Percentiles rank a stretch among this genome's conserved stretches.
These are phyloP conservation scores for Abrostola triplasia DNA, from an alignment of 2,888 invertebrate species.

Conservation along the genomic window DNA sequence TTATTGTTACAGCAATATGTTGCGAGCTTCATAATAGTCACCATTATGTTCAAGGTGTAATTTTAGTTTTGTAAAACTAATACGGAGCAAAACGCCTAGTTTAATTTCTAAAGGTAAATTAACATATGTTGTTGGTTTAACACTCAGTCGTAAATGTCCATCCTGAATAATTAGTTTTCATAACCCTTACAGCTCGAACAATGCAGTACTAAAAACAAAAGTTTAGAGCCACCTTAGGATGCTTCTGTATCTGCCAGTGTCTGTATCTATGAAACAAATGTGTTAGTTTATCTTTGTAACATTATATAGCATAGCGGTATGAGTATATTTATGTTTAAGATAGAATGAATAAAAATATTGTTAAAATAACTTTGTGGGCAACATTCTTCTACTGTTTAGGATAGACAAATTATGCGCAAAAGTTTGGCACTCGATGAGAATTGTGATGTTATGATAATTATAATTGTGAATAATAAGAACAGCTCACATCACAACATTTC, in stretches of 20 bases:
- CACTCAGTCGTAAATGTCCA: slow-evolving; percentile 14
- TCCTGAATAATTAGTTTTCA: slow-evolving; percentile 17
- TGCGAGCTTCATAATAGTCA: slow-evolving; percentile 75
- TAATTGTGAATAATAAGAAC: no score
- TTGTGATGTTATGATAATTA: no score
- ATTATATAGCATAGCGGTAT: no score
- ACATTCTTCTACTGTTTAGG: no score
- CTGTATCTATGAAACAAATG: slow-evolving; percentile 7
- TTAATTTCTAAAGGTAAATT: slow-evolving; percentile 14
- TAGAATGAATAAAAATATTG: no score
- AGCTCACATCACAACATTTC: no score
- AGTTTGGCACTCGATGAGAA: no score
- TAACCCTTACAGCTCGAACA: slow-evolving; percentile 15
- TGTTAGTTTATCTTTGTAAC: no score
- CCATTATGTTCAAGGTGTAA: slow-evolving; percentile 63
- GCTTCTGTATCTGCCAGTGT: no score
- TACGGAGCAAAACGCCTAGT: slow-evolving; percentile 45
- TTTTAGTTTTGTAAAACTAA: slow-evolving; percentile 62
- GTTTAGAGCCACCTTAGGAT: slow-evolving; percentile 3
- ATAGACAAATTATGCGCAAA: no score
- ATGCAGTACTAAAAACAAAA: slow-evolving; percentile 14
- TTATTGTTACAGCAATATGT: slow-evolving; percentile 75
- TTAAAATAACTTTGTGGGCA: no score
- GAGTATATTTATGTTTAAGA: no score
- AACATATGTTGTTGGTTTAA: slow-evolving; percentile 5